Base-by-base conservation (phyloP, 92 coral and sea anemone genomes). In the Isaurus tuberculatus region DNA sequence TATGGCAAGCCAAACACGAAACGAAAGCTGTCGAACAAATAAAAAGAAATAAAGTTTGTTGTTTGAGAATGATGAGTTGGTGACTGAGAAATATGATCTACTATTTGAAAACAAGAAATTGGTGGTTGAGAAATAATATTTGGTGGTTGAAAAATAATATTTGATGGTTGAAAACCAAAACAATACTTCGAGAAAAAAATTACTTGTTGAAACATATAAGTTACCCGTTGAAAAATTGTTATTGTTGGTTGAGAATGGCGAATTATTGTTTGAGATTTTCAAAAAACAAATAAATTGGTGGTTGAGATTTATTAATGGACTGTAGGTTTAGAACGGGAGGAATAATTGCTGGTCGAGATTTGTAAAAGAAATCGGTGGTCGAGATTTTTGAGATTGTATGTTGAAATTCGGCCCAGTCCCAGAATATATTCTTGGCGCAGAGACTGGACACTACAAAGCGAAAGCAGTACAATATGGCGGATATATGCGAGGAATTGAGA, bases 241-340 rank as follows among this genome's bases (percentile, higher is more conserved):
- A 6, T 64, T 64, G 69, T 64, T 64, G 33, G 69, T 64, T 64
- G 69, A 66, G 33, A 66, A 66, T 66, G 72, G 72, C 19, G 70
- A 64, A 64, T 64, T 64, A 29, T 29, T 64, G 37, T 28, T 26
- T 64, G 70, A 64, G 34, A 64, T 64, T 64, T 64, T 51, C 58
- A 51, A 51, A 51, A 51, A 14, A 19, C 7, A 51, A 17, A 51
- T 51, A 65, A 29, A 65, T 65, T 65, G 72, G 31, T 66, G 72
- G 44, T 66, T 7, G 72, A 66, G 72, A 66, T 66, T 66, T 66
- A 51, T 51, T 19, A 51, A 51, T 51, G 58, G 58, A 51, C 58
- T 51, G 58, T 2, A 51, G 22, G 58, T 16, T 51, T 5, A 51
- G 58, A 51, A 51, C 22, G 22, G 58, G 58, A 51, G 16, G 58